A percentile compares a stretch with the other conserved stretches of the same genome.
Conservation (phyloP, 1,140 invertebrate species). For the Ceratina japonica region DNA sequence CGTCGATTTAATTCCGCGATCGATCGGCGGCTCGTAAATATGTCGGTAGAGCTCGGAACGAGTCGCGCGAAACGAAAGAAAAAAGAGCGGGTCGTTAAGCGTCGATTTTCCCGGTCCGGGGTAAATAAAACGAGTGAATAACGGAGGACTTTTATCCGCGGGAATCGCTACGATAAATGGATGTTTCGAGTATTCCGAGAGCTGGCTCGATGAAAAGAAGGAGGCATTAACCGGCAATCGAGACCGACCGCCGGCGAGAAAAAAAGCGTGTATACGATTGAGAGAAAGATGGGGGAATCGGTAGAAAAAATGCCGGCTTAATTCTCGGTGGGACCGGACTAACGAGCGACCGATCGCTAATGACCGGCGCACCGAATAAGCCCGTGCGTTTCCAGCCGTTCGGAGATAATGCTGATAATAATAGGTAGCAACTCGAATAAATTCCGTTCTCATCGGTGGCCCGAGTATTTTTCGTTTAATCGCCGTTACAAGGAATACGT, state of each 20-base stretch:
- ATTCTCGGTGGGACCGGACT: not conserved
- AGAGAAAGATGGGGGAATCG: not conserved
- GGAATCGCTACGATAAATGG: conserved; percentile 27
- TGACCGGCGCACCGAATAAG: not conserved
- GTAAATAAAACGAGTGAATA: conserved; percentile 22
- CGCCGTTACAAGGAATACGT: too few relatives aligned
- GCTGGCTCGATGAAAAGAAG: conserved; percentile 8
- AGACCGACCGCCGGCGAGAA: not conserved
- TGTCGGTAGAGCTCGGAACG: not conserved
- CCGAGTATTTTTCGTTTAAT: not conserved
- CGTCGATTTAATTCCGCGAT: not conserved
- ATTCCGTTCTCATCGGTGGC: not conserved
- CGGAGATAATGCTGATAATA: not conserved
- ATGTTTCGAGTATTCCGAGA: not conserved
- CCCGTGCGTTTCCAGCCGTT: not conserved
- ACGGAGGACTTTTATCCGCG: conserved; percentile 22
- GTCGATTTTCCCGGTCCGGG: not conserved
- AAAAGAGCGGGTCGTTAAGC: too few relatives aligned
- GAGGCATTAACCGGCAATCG: not conserved
- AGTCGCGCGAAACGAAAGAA: not conserved
- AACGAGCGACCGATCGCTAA: conserved; percentile 9
- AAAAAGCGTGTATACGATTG: not conserved
- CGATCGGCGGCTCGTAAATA: not conserved
- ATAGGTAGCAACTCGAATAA: not conserved
- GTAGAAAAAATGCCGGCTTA: not conserved